phyloP scores from a whole-genome alignment of 2,113 vertebrate genomes.

The Nibea coibor region DNA sequence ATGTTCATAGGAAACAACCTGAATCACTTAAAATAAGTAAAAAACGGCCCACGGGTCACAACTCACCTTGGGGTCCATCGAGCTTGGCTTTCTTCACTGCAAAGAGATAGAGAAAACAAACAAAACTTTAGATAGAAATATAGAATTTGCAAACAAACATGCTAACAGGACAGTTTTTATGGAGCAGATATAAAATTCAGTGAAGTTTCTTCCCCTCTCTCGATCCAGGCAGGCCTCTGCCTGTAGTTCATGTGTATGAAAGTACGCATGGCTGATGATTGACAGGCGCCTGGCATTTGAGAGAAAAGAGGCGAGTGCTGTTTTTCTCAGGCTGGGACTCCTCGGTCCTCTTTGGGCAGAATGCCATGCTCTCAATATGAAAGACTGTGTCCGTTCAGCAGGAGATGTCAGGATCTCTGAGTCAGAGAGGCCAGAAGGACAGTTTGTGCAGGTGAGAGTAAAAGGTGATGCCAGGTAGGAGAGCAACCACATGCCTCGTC shows the following conservation, averaged over 20 bases:
- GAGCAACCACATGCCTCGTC: not conserved
- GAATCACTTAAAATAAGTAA: not conserved
- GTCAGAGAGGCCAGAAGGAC: conserved; percentile 32
- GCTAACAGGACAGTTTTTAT: not conserved
- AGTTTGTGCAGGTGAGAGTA: conserved; percentile 30
- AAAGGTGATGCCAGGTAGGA: conserved; percentile 6
- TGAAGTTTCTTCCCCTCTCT: not conserved
- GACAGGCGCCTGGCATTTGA: conserved; percentile 59
- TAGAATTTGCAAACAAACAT: not conserved
- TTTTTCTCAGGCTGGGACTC: conserved; percentile 16
- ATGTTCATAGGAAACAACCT: not conserved
- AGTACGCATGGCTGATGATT: conserved; percentile 33
- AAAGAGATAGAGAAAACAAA: conserved; percentile 68
- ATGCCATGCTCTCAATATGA: conserved; percentile 56
- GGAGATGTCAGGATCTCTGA: conserved; percentile 25
- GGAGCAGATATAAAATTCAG: not conserved
- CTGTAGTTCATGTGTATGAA: conserved; percentile 8
- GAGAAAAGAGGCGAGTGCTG: conserved; percentile 2
- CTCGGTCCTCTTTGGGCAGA: conserved; percentile 31
- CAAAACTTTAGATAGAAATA: not conserved
- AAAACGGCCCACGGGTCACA: not conserved
- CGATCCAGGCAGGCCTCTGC: not conserved
- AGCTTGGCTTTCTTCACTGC: conserved; percentile 99
- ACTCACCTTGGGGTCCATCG: conserved; percentile 96
- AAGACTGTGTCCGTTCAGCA: conserved; percentile 26